Base-by-base conservation (phyloP, 2,888 invertebrate species). In the Aleiodes leptofemur region DNA sequence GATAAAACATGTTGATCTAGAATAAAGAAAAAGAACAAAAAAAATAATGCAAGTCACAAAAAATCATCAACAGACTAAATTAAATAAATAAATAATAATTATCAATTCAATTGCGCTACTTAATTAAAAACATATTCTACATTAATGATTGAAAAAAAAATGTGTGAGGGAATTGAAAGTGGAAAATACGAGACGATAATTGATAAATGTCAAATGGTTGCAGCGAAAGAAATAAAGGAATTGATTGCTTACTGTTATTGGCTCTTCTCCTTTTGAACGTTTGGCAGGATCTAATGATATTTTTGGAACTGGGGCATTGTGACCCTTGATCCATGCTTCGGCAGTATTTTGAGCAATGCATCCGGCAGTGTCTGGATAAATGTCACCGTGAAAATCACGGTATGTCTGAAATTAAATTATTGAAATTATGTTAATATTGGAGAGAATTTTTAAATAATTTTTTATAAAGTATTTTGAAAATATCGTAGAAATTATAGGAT, bases 351-450 rank as follows among this genome's bases (percentile, higher is more conserved):
- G 94, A 4, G 97, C 95, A 79, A 94, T 92, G 66, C 92, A 93
- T 61, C 97, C 96, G 50, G 93, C 91, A 0, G 98, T 98, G 75
- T 97, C 97, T 0, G 98, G 98, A 91, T 96, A 98, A 76, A 98
- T 90, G 90, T 98, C 98, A 3, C 95, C 94, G 90, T 98, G 98
- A 89, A 97, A 98, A 83, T 98, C 98, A 84, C 97, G 92, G 90
- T 97, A 97, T 64, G 95, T 95, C 96, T 96, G 86, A 50, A 90
- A 80, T 78, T 59, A 13, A 50, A 59, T 9, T 14, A 34, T 61
- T 48, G 55, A 57, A 7, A 56, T 9, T 23, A 56, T 14, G 2
- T 23, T 23, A 23, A 23, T 23, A 23, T 23, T 23, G 1, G 23
- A 23, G 23, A 23, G 23, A 23, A 23, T 23, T 23, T 23, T 23